phyloP scores from a whole-genome alignment of 2,797 vertebrate species.

The Acrocephalus scirpaceus region DNA sequence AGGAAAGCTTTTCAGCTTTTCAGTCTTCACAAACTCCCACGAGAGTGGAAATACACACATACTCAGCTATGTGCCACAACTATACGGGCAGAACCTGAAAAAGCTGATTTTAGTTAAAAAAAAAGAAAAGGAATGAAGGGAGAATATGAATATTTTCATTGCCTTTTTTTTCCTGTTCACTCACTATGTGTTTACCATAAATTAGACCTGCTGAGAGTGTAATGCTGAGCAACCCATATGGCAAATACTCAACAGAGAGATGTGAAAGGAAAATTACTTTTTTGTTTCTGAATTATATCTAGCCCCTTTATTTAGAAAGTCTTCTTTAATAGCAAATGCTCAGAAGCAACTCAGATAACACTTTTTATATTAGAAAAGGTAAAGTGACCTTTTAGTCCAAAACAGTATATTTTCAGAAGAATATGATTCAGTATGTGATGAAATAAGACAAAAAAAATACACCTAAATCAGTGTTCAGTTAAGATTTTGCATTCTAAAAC shows the following conservation, averaged over 20 bases:
- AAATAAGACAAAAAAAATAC: not conserved
- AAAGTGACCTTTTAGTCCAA: not conserved
- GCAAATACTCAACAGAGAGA: slow-evolving; percentile 73
- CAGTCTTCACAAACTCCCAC: not conserved
- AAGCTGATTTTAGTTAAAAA: not conserved
- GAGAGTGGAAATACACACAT: not conserved
- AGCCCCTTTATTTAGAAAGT: slow-evolving; percentile 39
- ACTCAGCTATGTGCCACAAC: not conserved
- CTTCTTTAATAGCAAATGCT: slow-evolving; percentile 36
- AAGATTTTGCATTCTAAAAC: not conserved
- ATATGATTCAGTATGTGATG: not conserved
- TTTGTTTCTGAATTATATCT: slow-evolving; percentile 69
- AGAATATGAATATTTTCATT: slow-evolving; percentile 21
- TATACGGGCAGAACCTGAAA: not conserved
- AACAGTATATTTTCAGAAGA: not conserved
- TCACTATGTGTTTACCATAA: slow-evolving; percentile 72
- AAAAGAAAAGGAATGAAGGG: not conserved
- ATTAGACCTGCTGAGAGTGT: slow-evolving; percentile 74
- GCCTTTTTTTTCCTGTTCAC: slow-evolving; percentile 17
- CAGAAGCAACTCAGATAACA: not conserved
- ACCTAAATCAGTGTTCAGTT: not conserved
- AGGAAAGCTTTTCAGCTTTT: not conserved
- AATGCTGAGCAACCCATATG: slow-evolving; percentile 81
- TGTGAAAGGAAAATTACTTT: slow-evolving; percentile 71
- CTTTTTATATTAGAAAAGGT: not conserved